These are phyloP conservation scores for Teinopalpus imperialis DNA, from an alignment of 2,888 invertebrate species.

Conservation along the genomic window DNA sequence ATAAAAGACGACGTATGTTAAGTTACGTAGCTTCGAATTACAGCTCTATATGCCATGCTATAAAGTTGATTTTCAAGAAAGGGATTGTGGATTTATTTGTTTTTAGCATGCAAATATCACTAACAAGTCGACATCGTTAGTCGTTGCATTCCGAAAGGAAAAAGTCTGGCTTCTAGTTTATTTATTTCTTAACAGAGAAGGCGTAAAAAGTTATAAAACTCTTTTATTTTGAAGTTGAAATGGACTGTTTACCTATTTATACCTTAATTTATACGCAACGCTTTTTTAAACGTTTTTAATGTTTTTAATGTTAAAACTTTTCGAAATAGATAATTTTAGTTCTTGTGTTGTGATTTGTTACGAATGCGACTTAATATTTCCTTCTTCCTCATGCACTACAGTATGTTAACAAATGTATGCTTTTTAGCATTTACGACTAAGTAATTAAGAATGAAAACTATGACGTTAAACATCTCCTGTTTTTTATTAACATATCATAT, in stretches of 20 bases:
- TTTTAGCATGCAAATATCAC: constrained; percentile 18
- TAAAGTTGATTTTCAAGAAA: constrained; percentile 4
- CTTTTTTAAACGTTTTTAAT: too few relatives aligned
- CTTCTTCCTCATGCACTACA: too few relatives aligned
- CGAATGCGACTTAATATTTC: too few relatives aligned
- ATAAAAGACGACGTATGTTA: constrained; percentile 14
- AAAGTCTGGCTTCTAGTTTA: constrained; percentile 16
- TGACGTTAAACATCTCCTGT: too few relatives aligned
- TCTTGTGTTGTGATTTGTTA: too few relatives aligned
- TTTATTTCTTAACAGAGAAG: constrained; percentile 6
- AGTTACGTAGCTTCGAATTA: background rate
- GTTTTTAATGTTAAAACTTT: too few relatives aligned
- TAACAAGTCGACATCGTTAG: constrained; percentile 27
- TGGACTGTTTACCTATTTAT: too few relatives aligned
- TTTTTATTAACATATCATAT: too few relatives aligned
- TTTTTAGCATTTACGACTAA: background rate
- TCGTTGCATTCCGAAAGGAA: constrained; percentile 23
- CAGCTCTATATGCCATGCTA: background rate
- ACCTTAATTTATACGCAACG: too few relatives aligned
- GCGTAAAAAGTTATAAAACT: constrained; percentile 6
- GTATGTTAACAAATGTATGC: too few relatives aligned
- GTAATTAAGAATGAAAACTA: constrained; percentile 1
- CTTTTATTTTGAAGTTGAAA: background rate
- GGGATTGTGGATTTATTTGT: constrained; percentile 4
- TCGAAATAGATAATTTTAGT: too few relatives aligned